Conservation (phyloP, 2,888 invertebrate species). For the Phaedon cochleariae region DNA sequence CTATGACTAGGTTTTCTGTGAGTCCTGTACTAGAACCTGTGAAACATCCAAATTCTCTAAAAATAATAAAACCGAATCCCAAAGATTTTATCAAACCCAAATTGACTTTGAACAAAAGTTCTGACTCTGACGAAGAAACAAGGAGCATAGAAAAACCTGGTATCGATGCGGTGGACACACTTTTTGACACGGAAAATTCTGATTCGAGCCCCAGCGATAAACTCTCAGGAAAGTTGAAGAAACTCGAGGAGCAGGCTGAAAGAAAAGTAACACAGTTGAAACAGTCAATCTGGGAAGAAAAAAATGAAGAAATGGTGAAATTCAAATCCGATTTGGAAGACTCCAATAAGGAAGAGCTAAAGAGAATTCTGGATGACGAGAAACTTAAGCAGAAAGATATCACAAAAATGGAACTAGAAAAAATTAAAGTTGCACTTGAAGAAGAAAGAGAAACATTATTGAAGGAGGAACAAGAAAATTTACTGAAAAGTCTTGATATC, state of each 20-base stretch:
- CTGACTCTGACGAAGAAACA: conserved; percentile 66
- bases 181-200: conserved; percentile 44
- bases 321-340: conserved; percentile 58
- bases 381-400: conserved; percentile 54
- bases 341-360: conserved; percentile 63
- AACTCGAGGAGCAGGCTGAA: conserved; percentile 57
- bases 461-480: conserved; percentile 53
- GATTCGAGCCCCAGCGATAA: conserved; percentile 44
- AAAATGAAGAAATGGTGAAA: conserved; percentile 58
- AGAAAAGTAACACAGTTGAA: conserved; percentile 66
- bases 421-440: conserved; percentile 65
- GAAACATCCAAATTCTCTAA: conserved; percentile 49
- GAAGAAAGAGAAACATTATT: conserved; percentile 58
- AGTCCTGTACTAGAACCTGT: conserved; percentile 50
- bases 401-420: conserved; percentile 61
- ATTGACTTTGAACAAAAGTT: conserved; percentile 64
- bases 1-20: conserved; percentile 53
- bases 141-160: conserved; percentile 51
- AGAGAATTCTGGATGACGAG: conserved; percentile 63
- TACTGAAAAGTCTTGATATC: conserved; percentile 64
- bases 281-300: conserved; percentile 66
- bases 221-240: conserved; percentile 39
- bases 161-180: conserved; percentile 40
- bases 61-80: conserved; percentile 67
- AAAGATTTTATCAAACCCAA: conserved; percentile 69